Base-by-base conservation (phyloP, 1,140 invertebrate genomes). In the Musca vetustissima region DNA sequence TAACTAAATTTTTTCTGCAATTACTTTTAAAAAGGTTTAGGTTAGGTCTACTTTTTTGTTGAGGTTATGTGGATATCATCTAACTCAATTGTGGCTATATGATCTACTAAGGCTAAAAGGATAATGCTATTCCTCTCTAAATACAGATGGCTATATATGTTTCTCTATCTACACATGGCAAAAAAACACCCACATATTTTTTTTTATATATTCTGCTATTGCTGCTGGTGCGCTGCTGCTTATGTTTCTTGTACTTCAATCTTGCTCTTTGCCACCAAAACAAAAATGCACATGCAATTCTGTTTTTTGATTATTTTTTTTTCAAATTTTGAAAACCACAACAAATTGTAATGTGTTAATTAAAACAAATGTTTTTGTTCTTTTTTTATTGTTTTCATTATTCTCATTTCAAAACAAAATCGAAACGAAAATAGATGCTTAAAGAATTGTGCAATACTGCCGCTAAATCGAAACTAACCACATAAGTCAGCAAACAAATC, bases 391-490 rank as follows among this genome's bases (percentile, higher is more conserved):
- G 36, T 43, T 43, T 64, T 70, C 55, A 36, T 70, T 61, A 57
- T 68, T 67, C 57, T 67, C 64, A 19, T 50, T 67, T 70, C 28
- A 24, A 52, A 19, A 59, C 49, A n/a, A n/a, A n/a, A n/a, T n/a
- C n/a, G n/a, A 48, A 64, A 64, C 67, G 24, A 24, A 32, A 69
- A 64, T 57, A 80, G 78, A 78, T 72, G 78, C 78, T 80, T 77
- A 76, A 75, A 76, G 78, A 80, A 73, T 73, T 80, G 77, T 80
- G 78, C 78, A 76, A 77, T 70, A 32, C 75, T 71, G 71, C 74
- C 70, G 75, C 76, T 70, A 64, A 43, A 52, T 69, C 59, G 61
- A 69, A 69, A 64, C 61, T 69, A 49, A 69, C 59, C 28, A 59
- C 59, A 32, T 69, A 69, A 64, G 25, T 43, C 55, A 49, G 47